Evolutionary conservation across 2,797 vertebrate species (phyloP).

Genomic region (Sylvilagus floridanus): DNA sequence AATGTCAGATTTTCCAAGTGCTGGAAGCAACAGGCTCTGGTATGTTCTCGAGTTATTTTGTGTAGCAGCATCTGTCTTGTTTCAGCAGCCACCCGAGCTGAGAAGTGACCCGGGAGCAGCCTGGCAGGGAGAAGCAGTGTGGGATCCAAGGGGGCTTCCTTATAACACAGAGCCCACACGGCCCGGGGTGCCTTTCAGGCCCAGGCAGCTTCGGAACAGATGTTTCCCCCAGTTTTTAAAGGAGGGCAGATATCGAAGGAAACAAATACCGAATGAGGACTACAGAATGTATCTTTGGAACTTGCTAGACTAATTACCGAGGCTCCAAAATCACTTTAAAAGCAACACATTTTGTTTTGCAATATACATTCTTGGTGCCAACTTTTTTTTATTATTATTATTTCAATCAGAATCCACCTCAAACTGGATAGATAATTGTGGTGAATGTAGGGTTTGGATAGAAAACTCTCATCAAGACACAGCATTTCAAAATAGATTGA

Average conservation of each 20-base stretch:
- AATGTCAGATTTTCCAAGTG: conserved; percentile 73
- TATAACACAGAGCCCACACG: background rate
- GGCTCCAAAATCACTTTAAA: conserved; percentile 89
- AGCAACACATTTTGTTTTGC: conserved; percentile 91
- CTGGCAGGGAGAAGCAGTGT: conserved; percentile 65
- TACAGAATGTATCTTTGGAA: conserved; percentile 88
- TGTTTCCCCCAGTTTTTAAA: background rate
- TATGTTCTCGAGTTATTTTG: conserved; percentile 84
- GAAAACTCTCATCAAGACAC: conserved; percentile 4
- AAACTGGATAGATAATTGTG: conserved; percentile 73
- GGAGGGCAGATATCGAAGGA: conserved; percentile 66
- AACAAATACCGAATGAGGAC: conserved; percentile 75
- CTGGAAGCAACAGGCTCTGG: conserved; percentile 79
- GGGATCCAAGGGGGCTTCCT: conserved; percentile 28
- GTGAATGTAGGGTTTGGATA: conserved; percentile 12
- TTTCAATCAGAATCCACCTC: conserved; percentile 80
- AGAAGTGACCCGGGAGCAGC: conserved; percentile 81
- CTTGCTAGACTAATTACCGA: conserved; percentile 90
- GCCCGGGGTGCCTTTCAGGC: background rate
- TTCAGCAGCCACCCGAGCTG: conserved; percentile 79
- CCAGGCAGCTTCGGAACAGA: conserved; percentile 29
- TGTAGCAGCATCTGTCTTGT: conserved; percentile 83
- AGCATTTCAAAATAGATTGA: conserved; percentile 52
- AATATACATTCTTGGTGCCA: conserved; percentile 89
- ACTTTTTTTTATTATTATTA: conserved; percentile 75